phyloP scores from a whole-genome alignment of 2,888 invertebrate genomes.

The Metellina segmentata region DNA sequence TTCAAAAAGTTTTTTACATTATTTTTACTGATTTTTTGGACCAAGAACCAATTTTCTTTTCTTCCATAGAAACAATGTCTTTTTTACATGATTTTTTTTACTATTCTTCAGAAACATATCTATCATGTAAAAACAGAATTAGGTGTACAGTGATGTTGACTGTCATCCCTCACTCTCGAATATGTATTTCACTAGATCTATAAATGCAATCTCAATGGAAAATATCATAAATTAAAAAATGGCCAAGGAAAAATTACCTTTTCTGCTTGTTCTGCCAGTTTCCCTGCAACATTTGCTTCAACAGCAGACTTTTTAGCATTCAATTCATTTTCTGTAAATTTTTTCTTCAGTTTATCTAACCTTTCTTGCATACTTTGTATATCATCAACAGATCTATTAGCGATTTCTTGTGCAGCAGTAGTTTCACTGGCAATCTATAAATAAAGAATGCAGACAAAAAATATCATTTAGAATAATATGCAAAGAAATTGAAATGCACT shows the following conservation, averaged over 20 bases:
- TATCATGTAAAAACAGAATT: too few relatives aligned
- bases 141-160: too few relatives aligned
- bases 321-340: slow-evolving; percentile 90
- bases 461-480: neutral
- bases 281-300: slow-evolving; percentile 88
- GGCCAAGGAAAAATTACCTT: slow-evolving; percentile 71
- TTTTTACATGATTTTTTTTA: too few relatives aligned
- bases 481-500: neutral
- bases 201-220: neutral
- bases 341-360: slow-evolving; percentile 88
- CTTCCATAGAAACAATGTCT: too few relatives aligned
- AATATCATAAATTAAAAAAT: neutral
- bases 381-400: slow-evolving; percentile 89
- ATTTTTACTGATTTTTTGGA: too few relatives aligned
- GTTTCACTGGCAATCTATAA: slow-evolving; percentile 90
- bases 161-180: neutral
- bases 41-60: too few relatives aligned
- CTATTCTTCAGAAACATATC: too few relatives aligned
- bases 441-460: neutral
- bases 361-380: slow-evolving; percentile 88
- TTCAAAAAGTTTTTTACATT: too few relatives aligned
- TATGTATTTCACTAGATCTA: neutral
- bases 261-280: slow-evolving; percentile 83
- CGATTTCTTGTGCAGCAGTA: slow-evolving; percentile 88
- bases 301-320: slow-evolving; percentile 90